Evolutionary conservation across 2,888 invertebrate species (phyloP).

Genomic region (Ephialtes manifestator): DNA sequence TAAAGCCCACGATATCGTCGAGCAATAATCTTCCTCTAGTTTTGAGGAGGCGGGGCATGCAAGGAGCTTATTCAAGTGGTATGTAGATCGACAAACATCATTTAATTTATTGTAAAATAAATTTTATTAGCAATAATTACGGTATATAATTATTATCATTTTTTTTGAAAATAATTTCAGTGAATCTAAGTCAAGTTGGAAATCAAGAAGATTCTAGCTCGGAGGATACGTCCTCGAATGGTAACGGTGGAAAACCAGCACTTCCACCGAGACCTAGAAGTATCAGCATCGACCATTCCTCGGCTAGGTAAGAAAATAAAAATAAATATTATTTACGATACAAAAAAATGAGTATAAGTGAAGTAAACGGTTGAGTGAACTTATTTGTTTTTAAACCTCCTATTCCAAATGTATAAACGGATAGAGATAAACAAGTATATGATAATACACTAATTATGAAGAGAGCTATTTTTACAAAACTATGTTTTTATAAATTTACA

Average conservation of each 20-base stretch:
- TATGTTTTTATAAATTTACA: too few species aligned
- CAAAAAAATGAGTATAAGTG: too few species aligned
- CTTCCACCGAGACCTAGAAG: constrained; percentile 90
- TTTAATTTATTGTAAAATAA: constrained; percentile 60
- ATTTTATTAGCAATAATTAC: too few species aligned
- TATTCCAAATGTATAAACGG: too few species aligned
- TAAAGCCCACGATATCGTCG: constrained; percentile 78
- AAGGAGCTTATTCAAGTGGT: constrained; percentile 91
- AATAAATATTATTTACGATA: neutral
- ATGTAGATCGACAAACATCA: constrained; percentile 70
- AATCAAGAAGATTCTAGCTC: constrained; percentile 93
- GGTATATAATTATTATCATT: constrained; percentile 69
- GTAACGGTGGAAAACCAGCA: constrained; percentile 87
- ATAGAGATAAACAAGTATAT: too few species aligned
- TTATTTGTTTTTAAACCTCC: too few species aligned
- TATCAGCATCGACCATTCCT: constrained; percentile 88
- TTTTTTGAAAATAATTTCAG: constrained; percentile 84
- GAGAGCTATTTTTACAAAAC: too few species aligned
- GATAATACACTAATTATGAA: too few species aligned
- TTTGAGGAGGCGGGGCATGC: constrained; percentile 88
- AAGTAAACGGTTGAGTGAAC: too few species aligned
- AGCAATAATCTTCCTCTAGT: constrained; percentile 84
- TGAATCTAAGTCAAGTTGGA: constrained; percentile 90
- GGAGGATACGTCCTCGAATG: constrained; percentile 88
- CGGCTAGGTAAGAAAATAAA: constrained; percentile 75